Conservation (phyloP, 2,113 vertebrate species). For the Hyaena hyaena region DNA sequence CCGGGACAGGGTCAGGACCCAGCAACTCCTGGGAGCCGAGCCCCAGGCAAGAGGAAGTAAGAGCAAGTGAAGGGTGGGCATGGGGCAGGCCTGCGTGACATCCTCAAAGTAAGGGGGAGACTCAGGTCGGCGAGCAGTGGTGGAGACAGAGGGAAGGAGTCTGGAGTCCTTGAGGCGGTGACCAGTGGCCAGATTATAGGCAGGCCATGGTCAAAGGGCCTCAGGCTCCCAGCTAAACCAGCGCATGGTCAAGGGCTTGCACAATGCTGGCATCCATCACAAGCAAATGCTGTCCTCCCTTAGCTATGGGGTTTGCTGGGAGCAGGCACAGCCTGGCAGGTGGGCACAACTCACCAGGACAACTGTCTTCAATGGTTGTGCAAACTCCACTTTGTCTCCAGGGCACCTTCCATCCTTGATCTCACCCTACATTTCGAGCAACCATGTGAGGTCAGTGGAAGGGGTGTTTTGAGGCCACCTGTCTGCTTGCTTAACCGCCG, state of each 20-base stretch:
- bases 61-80: not conserved
- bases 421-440: not conserved
- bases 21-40: too few species aligned
- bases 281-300: not conserved
- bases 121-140: not conserved
- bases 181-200: not conserved
- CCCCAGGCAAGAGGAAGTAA: not conserved
- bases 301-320: not conserved
- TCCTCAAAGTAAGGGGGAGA: not conserved
- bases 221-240: not conserved
- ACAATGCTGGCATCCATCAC: not conserved
- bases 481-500: not conserved
- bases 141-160: not conserved
- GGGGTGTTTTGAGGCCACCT: not conserved
- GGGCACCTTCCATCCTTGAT: not conserved
- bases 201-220: not conserved
- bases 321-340: not conserved
- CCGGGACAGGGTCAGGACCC: not conserved
- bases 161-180: not conserved
- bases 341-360: not conserved
- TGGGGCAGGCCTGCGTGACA: not conserved
- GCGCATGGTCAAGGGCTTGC: not conserved
- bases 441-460: not conserved
- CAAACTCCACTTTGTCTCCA: not conserved
- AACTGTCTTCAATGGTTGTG: not conserved